Percentiles rank a stretch among this genome's conserved stretches.
Conservation (phyloP, 2,113 vertebrate species). For the Laterallus jamaicensis region DNA sequence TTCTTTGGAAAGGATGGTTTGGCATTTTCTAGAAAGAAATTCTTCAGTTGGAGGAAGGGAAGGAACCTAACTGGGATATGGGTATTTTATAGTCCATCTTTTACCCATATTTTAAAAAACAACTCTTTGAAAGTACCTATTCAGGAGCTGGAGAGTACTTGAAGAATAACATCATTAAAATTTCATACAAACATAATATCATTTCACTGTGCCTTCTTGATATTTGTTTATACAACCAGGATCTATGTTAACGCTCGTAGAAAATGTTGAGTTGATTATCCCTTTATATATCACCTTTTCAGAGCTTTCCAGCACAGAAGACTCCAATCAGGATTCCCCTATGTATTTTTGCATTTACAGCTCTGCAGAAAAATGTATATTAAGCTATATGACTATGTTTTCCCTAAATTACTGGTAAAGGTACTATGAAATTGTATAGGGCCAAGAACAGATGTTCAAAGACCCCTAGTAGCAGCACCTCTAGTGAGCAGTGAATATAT, state of each 20-base stretch:
- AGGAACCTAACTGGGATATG: background rate
- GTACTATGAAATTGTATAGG: background rate
- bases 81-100: background rate
- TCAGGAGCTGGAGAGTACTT: background rate
- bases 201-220: background rate
- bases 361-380: background rate
- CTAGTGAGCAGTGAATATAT: constrained; percentile 12
- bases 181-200: background rate
- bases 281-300: background rate
- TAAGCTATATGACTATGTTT: background rate
- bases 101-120: background rate
- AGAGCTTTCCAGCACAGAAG: background rate
- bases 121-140: background rate
- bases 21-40: constrained; percentile 36
- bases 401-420: constrained; percentile 9
- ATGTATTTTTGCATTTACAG: background rate
- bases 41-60: background rate
- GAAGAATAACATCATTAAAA: constrained; percentile 11
- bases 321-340: background rate
- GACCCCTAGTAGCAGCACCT: constrained; percentile 25
- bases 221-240: constrained; percentile 9
- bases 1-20: background rate
- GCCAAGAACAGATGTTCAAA: constrained; percentile 32
- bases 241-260: background rate
- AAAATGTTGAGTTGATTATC: background rate